A percentile compares a stretch with the other conserved stretches of the same genome.
phyloP scores from a whole-genome alignment of 2,113 vertebrate genomes.

The Ursus arctos region DNA sequence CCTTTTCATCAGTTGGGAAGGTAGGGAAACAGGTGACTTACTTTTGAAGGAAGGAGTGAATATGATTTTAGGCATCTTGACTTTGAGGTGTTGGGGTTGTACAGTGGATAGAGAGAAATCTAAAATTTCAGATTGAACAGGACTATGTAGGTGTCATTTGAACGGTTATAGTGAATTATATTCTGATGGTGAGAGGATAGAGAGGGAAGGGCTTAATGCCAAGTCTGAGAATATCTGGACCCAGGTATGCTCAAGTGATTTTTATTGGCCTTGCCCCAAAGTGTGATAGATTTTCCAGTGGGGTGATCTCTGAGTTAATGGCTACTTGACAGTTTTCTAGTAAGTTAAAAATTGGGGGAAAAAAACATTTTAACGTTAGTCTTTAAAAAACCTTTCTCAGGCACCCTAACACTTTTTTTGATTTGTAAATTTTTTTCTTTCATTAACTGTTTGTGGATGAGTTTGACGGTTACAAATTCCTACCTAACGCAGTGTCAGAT shows the following conservation, averaged over 20 bases:
- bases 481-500: neutral
- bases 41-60: neutral
- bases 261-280: neutral
- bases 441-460: constrained; percentile 27
- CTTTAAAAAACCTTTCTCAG: neutral
- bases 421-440: neutral
- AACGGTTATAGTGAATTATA: neutral
- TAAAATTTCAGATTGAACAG: neutral
- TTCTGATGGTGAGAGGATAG: neutral
- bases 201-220: neutral
- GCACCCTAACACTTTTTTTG: neutral
- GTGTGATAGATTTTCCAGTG: neutral
- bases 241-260: neutral
- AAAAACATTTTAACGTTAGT: neutral
- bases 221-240: neutral
- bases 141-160: neutral
- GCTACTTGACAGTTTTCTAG: neutral
- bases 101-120: neutral
- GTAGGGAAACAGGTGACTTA: neutral
- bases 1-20: neutral
- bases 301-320: neutral
- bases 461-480: constrained; percentile 2
- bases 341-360: neutral
- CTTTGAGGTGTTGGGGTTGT: neutral
- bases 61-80: constrained; percentile 5